phyloP scores from a whole-genome alignment of 2,888 invertebrate genomes.

The Ganaspis brasiliensis region DNA sequence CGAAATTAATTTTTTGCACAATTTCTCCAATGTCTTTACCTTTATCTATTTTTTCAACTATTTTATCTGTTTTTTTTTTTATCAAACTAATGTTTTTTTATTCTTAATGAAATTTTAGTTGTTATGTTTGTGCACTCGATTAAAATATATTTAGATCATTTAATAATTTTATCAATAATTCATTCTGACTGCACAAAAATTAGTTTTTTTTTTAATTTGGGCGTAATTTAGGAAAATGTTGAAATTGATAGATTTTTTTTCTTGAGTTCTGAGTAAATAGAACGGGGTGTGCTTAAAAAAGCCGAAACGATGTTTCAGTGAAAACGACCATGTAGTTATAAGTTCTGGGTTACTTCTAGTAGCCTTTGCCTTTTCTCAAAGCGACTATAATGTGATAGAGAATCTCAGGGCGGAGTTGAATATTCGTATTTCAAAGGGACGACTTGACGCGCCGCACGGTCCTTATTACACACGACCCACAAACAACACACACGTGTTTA shows the following conservation, averaged over 20 bases:
- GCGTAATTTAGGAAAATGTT: conserved; percentile 16
- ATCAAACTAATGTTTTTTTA: too few relatives aligned
- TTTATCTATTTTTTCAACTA: too few relatives aligned
- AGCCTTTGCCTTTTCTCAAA: conserved; percentile 41
- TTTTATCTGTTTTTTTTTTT: too few relatives aligned
- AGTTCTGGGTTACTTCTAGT: conserved; percentile 20
- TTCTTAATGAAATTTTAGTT: too few relatives aligned
- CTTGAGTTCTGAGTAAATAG: conserved; percentile 35
- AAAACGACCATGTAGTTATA: conserved; percentile 48
- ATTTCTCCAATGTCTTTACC: too few relatives aligned
- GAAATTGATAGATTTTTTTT: conserved; percentile 14
- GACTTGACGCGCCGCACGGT: conserved; percentile 66
- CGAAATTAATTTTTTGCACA: too few relatives aligned
- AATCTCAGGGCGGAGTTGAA: conserved; percentile 69
- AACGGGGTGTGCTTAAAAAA: conserved; percentile 60
- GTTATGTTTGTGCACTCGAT: too few relatives aligned
- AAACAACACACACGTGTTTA: background rate
- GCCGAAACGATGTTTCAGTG: conserved; percentile 62
- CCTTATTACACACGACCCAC: conserved; percentile 65
- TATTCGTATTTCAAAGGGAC: conserved; percentile 75
- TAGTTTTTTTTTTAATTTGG: too few relatives aligned
- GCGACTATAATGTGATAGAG: conserved; percentile 67
- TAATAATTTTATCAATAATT: too few relatives aligned
- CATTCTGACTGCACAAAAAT: too few relatives aligned
- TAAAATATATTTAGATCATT: too few relatives aligned